Percentiles rank a stretch among this genome's conserved stretches.
phyloP scores from a whole-genome alignment of 2,888 invertebrate species.

The Spisula subtruncata region DNA sequence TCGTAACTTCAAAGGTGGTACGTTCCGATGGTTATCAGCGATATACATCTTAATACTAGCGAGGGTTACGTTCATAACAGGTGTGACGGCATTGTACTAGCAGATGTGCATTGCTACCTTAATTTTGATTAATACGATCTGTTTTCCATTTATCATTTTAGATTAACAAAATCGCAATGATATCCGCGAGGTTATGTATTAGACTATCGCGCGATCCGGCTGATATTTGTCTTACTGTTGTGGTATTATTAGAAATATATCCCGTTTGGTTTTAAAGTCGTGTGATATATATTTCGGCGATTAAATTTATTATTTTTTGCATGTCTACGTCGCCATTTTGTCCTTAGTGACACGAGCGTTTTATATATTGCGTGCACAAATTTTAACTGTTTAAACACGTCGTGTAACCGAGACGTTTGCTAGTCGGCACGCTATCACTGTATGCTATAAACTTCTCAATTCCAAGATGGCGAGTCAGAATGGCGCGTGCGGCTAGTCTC shows the following conservation, averaged over 20 bases:
- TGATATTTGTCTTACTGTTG: neutral
- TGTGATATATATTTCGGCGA: neutral
- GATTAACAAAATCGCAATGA: constrained; percentile 20
- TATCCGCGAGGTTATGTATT: neutral
- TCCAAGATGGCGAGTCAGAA: constrained; percentile 4
- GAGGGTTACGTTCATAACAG: constrained; percentile 35
- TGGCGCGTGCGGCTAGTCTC: constrained; percentile 3
- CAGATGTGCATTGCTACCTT: constrained; percentile 32
- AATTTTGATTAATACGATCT: constrained; percentile 13
- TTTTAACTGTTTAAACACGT: constrained; percentile 29
- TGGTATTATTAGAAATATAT: neutral
- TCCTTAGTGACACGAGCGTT: neutral
- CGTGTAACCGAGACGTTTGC: neutral
- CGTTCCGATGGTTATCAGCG: constrained; percentile 1
- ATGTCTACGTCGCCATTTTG: neutral
- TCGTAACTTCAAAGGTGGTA: constrained; percentile 17
- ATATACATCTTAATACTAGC: constrained; percentile 23
- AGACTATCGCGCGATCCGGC: neutral
- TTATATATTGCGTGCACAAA: constrained; percentile 12
- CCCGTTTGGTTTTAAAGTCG: neutral
- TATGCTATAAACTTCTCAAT: neutral
- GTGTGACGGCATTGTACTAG: constrained; percentile 39
- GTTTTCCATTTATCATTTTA: constrained; percentile 20
- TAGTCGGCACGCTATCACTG: constrained; percentile 22
- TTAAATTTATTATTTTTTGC: neutral